These are phyloP conservation scores for Caenorhabditis becei DNA, from an alignment of 2,888 invertebrate species.

Conservation along the genomic window DNA sequence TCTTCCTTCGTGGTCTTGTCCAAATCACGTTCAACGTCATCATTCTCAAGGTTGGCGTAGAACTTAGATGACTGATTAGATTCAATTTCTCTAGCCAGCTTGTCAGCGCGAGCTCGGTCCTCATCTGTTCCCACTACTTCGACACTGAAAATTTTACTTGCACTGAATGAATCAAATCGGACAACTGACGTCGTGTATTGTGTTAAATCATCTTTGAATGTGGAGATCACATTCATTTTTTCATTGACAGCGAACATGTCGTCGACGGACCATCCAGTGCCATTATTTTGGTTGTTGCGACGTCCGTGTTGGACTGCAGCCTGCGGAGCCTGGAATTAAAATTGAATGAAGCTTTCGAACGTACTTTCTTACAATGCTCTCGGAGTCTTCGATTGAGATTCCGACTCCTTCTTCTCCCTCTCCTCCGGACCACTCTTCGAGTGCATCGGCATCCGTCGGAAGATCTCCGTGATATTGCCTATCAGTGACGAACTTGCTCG, in stretches of 20 bases:
- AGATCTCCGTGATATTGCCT: slow-evolving; percentile 61
- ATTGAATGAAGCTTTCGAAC: background rate
- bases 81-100: slow-evolving; percentile 95
- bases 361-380: slow-evolving; percentile 4
- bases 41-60: slow-evolving; percentile 91
- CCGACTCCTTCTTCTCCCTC: slow-evolving; percentile 62
- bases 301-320: slow-evolving; percentile 17
- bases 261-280: slow-evolving; percentile 93
- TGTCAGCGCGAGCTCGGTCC: slow-evolving; percentile 91
- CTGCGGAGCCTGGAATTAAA: background rate
- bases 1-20: slow-evolving; percentile 69
- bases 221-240: slow-evolving; percentile 91
- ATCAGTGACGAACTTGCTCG: slow-evolving; percentile 68
- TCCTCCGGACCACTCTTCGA: slow-evolving; percentile 64
- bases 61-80: slow-evolving; percentile 89
- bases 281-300: slow-evolving; percentile 52
- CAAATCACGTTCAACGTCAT: slow-evolving; percentile 83
- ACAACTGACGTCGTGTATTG: slow-evolving; percentile 88
- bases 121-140: slow-evolving; percentile 91
- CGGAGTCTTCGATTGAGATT: slow-evolving; percentile 43
- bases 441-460: slow-evolving; percentile 49
- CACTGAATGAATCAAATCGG: background rate
- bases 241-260: slow-evolving; percentile 98
- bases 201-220: slow-evolving; percentile 92
- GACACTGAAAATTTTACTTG: slow-evolving; percentile 83